phyloP scores from a whole-genome alignment of 2,888 invertebrate species.

The Hybos culiciformis region DNA sequence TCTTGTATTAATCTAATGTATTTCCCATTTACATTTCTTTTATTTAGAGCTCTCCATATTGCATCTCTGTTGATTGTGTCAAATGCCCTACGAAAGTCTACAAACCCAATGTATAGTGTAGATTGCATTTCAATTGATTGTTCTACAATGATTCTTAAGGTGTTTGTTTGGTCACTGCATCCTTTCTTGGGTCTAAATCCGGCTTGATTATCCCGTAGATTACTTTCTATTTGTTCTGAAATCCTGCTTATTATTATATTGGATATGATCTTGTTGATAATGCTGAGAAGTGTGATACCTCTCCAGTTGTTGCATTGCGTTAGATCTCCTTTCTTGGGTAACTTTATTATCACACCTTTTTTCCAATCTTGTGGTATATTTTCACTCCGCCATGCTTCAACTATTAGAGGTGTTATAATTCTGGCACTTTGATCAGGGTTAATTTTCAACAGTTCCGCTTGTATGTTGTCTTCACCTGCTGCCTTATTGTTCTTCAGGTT shows the following conservation, averaged over 20 bases:
- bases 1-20: not conserved
- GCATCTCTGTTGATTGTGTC: slow-evolving; percentile 9
- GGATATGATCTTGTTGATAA: slow-evolving; percentile 6
- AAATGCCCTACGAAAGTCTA: slow-evolving; percentile 14
- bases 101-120: slow-evolving; percentile 9
- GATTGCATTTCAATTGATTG: slow-evolving; percentile 5
- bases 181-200: slow-evolving; percentile 10
- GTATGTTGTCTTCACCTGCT: not conserved
- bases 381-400: not conserved
- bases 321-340: slow-evolving; percentile 7
- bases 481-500: not conserved
- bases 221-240: slow-evolving; percentile 2
- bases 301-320: slow-evolving; percentile 1
- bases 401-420: not conserved
- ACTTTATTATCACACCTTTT: not conserved
- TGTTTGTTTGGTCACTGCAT: slow-evolving; percentile 11
- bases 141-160: slow-evolving; percentile 9
- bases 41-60: slow-evolving; percentile 6
- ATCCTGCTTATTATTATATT: no score
- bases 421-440: not conserved
- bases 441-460: not conserved
- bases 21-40: not conserved
- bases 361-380: not conserved
- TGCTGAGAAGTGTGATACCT: slow-evolving; percentile 1
- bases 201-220: slow-evolving; percentile 9